These are phyloP conservation scores for Stenolophus ochropezus DNA, from an alignment of 2,888 invertebrate species.

Conservation along the genomic window DNA sequence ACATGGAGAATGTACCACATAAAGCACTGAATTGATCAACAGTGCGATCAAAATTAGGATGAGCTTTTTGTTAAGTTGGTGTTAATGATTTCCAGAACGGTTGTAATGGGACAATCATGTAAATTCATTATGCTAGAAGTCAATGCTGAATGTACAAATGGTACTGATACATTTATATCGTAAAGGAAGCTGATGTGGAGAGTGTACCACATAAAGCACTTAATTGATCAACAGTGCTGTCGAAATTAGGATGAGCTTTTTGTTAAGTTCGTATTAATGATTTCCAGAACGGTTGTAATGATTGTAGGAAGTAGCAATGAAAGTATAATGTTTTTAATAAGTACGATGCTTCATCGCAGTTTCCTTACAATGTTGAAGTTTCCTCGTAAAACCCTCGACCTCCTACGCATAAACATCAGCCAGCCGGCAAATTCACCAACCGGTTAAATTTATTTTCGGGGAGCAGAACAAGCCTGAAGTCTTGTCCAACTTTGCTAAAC, in stretches of 20 bases:
- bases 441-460: conserved; percentile 32
- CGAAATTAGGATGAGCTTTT: no score
- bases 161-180: no score
- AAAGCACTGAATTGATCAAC: no score
- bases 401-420: conserved; percentile 21
- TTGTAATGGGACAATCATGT: no score
- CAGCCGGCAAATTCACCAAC: conserved; percentile 38
- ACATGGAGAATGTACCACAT: no score
- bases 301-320: not conserved
- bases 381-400: conserved; percentile 5
- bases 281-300: not conserved
- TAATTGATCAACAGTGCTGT: no score
- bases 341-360: not conserved
- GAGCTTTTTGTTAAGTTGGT: not conserved
- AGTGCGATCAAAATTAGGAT: no score
- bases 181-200: no score
- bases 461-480: not conserved
- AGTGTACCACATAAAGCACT: no score
- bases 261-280: not conserved
- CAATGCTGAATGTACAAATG: no score
- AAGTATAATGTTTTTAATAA: conserved; percentile 3
- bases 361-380: conserved; percentile 5
- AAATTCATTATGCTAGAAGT: no score
- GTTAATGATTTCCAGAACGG: not conserved
- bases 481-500: no score